These are phyloP conservation scores for Pelmatolapia mariae DNA, from an alignment of 2,113 vertebrate species.

Conservation along the genomic window DNA sequence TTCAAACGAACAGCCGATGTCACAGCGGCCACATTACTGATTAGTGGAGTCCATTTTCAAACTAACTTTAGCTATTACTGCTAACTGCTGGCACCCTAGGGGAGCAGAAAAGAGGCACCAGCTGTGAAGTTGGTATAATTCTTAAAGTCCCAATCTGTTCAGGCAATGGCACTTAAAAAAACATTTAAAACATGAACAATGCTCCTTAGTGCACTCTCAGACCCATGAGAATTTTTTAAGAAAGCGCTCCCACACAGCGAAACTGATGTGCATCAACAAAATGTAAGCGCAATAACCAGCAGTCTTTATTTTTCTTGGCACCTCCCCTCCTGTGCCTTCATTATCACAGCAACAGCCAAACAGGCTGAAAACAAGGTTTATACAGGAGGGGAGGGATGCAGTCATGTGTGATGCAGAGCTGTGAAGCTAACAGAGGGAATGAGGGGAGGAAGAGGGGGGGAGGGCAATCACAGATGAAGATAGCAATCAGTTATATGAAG, in stretches of 20 bases:
- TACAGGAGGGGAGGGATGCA: not conserved
- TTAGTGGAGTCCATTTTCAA: not conserved
- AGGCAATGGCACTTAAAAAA: not conserved
- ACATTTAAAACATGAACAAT: not conserved
- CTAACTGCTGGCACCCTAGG: not conserved
- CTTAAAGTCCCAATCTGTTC: not conserved
- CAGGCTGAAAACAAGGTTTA: not conserved
- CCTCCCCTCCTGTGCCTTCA: not conserved
- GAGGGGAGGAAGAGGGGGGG: conserved; percentile 9
- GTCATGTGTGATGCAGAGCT: conserved; percentile 8
- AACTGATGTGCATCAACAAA: not conserved
- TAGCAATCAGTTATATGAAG: not conserved
- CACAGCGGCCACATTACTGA: not conserved
- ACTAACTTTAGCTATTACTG: not conserved
- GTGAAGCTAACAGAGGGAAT: not conserved
- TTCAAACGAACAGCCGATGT: not conserved
- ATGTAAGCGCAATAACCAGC: not conserved
- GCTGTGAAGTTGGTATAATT: not conserved
- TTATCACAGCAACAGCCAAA: not conserved
- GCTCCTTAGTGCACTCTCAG: not conserved
- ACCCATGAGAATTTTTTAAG: not conserved
- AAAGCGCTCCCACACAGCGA: not conserved
- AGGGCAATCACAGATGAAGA: not conserved
- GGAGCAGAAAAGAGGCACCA: not conserved
- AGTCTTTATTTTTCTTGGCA: not conserved